These are phyloP conservation scores for Caenorhabditis angaria DNA, from an alignment of 2,888 invertebrate genomes.

Conservation along the genomic window DNA sequence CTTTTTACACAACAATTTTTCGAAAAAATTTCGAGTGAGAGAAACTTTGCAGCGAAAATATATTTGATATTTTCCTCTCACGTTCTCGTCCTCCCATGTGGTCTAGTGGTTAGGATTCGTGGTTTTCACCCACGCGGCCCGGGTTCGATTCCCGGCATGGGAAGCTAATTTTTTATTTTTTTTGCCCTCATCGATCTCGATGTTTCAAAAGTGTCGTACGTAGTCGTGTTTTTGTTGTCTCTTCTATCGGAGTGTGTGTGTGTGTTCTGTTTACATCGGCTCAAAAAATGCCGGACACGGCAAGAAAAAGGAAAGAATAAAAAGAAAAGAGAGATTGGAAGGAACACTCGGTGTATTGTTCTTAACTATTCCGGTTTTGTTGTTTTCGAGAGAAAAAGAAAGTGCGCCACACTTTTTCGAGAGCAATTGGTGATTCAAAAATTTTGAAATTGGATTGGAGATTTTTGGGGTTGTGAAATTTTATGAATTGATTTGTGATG, in stretches of 20 bases:
- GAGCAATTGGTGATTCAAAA: not conserved
- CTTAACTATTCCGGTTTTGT: constrained; percentile 4
- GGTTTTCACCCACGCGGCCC: constrained; percentile 70
- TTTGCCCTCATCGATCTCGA: not conserved
- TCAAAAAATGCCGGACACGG: not conserved
- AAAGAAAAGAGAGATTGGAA: not conserved
- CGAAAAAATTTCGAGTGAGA: not conserved
- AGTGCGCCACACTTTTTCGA: not conserved
- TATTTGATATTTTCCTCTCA: not conserved
- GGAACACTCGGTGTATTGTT: not conserved
- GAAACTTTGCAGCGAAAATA: not conserved
- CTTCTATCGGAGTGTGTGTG: not conserved
- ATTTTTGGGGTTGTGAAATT: too few relatives aligned
- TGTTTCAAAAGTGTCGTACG: too few relatives aligned
- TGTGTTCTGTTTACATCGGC: not conserved
- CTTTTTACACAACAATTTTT: too few relatives aligned
- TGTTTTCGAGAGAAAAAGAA: not conserved
- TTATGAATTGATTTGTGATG: too few relatives aligned
- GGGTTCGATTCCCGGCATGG: constrained; percentile 70
- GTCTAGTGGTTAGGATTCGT: constrained; percentile 70
- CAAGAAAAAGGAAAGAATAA: not conserved
- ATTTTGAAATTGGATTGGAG: too few relatives aligned
- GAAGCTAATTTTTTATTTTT: constrained; percentile 44
- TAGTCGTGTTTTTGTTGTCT: not conserved
- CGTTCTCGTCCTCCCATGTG: constrained; percentile 56